A percentile compares a stretch with the other conserved stretches of the same genome.
Evolutionary conservation across 23 tunicate species (phyloP).

Genomic region (Halocynthia aurantium): DNA sequence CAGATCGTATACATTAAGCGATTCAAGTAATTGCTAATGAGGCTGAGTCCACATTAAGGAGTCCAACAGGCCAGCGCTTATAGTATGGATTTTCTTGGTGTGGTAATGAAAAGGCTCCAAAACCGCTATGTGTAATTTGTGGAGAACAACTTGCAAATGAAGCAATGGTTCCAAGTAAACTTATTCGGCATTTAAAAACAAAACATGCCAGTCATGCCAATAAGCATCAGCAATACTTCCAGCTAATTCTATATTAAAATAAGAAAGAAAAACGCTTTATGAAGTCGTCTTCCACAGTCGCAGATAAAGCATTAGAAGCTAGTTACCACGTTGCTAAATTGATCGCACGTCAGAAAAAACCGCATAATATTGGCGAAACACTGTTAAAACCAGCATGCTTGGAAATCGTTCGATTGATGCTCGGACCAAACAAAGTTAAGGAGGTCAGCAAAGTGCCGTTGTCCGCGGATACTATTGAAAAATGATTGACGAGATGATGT

Average conservation of each 20-base stretch:
- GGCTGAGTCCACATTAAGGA: too few relatives aligned
- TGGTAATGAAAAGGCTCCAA: constrained; percentile 28
- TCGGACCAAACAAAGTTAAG: too few relatives aligned
- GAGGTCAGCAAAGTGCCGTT: constrained; percentile 9
- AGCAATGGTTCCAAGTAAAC: constrained; percentile 35
- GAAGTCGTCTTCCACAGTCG: constrained; percentile 22
- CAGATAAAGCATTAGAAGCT: constrained; percentile 18
- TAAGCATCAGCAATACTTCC: constrained; percentile 25
- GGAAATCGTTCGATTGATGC: constrained; percentile 13
- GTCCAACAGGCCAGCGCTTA: too few relatives aligned
- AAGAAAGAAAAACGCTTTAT: constrained; percentile 16
- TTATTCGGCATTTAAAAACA: constrained; percentile 26
- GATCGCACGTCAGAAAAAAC: constrained; percentile 20
- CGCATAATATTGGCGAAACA: constrained; percentile 17
- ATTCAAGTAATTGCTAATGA: too few relatives aligned
- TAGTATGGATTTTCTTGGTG: constrained; percentile 30
- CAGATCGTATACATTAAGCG: too few relatives aligned
- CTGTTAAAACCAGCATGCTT: constrained; percentile 11
- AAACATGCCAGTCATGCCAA: constrained; percentile 29
- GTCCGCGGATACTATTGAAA: constrained; percentile 17
- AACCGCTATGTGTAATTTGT: constrained; percentile 33
- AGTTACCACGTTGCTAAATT: constrained; percentile 24
- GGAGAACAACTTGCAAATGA: constrained; percentile 33
- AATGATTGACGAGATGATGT: too few relatives aligned
- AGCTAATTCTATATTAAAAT: constrained; percentile 5